phyloP scores from a whole-genome alignment of 2,888 invertebrate genomes.

The Halocaridina rubra region DNA sequence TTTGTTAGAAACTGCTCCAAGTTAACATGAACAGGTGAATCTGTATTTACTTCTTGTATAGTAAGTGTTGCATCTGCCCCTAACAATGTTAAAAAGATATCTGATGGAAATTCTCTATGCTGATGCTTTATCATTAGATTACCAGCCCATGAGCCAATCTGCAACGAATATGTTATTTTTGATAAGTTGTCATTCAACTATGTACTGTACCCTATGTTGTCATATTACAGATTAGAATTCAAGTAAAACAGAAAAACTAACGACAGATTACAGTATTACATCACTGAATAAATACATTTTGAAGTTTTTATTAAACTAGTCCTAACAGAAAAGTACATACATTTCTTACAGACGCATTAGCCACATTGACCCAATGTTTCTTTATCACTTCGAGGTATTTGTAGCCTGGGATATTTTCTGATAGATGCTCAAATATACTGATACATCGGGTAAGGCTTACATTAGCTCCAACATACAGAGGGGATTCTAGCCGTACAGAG shows the following conservation, averaged over 20 bases:
- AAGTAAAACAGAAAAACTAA: background rate
- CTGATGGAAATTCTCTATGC: constrained; percentile 68
- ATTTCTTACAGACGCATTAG: constrained; percentile 59
- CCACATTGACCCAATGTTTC: constrained; percentile 49
- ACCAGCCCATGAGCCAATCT: constrained; percentile 66
- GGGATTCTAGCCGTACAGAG: background rate
- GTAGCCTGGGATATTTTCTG: constrained; percentile 64
- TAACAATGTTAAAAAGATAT: constrained; percentile 65
- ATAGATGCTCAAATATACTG: constrained; percentile 68
- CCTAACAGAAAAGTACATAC: no score
- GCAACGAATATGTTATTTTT: background rate
- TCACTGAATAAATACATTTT: background rate
- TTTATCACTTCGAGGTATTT: constrained; percentile 34
- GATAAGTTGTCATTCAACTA: background rate
- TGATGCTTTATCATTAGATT: constrained; percentile 68
- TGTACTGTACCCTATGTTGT: no score
- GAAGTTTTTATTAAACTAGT: no score
- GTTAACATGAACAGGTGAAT: constrained; percentile 65
- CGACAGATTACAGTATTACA: background rate
- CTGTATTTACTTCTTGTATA: constrained; percentile 26
- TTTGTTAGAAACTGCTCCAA: constrained; percentile 73
- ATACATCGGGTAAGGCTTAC: constrained; percentile 74
- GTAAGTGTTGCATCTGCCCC: constrained; percentile 58
- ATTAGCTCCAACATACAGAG: constrained; percentile 72
- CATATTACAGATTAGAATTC: background rate